Base-by-base conservation (phyloP, 35 echinoderm and acorn worm species). In the Heliocidaris erythrogramma region DNA sequence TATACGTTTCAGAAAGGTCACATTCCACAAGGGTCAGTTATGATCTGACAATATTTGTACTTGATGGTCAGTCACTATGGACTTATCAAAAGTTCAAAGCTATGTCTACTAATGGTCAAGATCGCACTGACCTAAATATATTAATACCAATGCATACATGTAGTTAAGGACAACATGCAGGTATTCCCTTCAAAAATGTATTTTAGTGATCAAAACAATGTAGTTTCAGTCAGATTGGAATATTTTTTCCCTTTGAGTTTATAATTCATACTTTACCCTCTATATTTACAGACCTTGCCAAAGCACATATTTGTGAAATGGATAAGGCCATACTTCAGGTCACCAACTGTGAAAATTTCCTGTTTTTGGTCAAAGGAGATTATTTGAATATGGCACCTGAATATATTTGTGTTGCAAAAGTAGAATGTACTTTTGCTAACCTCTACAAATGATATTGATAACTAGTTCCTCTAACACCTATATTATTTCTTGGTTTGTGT, bases 271-370 rank as follows among this genome's bases (percentile, higher is more conserved):
- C 21, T 78, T 78, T 78, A 78, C 21, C 21, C n/a, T 27, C 27
- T 8, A 78, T 78, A n/a, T 78, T 78, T 78, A 6, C 65, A 78
- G 65, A 78, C 65, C 65, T 78, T 78, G 65, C 65, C 27, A 78
- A 78, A 27, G 65, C 65, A 78, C 65, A 78, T 78, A 78, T 78
- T 78, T 78, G 65, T 78, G 65, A 78, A 78, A 78, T 78, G 65
- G 65, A 78, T 78, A 78, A 78, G 65, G 65, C 18, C 65, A 78
- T 24, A 78, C 65, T 78, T 27, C 27, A n/a, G 65, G 65, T 78
- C 65, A 78, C 65, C 65, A 78, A 78, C 65, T 78, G 65, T 78
- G 65, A 78, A 78, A 78, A 78, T 78, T 78, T 78, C 65, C 65
- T 78, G 21, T 78, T 78, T 78, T 78, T 4, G 65, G 52, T 56